Evolutionary conservation across 2,888 invertebrate species (phyloP).

Genomic region (Sinhomidia bicolor): DNA sequence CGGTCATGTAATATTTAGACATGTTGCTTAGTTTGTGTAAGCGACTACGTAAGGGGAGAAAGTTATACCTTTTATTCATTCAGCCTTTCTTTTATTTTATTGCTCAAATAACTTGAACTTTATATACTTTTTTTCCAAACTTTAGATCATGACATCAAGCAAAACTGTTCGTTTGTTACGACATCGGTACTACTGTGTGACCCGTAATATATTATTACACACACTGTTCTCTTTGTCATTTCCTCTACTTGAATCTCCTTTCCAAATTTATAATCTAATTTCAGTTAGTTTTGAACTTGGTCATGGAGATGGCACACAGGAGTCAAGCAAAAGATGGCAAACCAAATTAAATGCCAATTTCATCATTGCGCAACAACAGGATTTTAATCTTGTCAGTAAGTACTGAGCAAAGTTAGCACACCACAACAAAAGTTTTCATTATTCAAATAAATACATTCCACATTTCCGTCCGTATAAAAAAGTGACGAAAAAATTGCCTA

Average conservation of each 20-base stretch:
- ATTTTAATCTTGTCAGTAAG: not conserved
- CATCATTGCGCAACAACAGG: too few relatives aligned
- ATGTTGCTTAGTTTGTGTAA: not conserved
- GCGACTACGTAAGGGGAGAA: too few relatives aligned
- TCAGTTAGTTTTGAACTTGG: not conserved
- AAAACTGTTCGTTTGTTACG: slow-evolving; percentile 4
- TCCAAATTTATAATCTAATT: not conserved
- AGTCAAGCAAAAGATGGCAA: not conserved
- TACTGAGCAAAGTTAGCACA: not conserved
- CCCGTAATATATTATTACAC: not conserved
- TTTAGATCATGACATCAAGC: slow-evolving; percentile 28
- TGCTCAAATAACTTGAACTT: slow-evolving; percentile 38
- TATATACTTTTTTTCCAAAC: not conserved
- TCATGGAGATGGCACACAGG: not conserved
- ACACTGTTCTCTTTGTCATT: not conserved
- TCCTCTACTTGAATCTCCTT: not conserved
- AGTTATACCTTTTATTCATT: not conserved
- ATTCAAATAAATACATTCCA: not conserved
- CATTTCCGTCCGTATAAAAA: not conserved
- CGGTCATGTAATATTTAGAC: not conserved
- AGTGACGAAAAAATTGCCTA: not conserved
- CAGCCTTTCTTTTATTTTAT: not conserved
- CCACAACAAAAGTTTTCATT: too few relatives aligned
- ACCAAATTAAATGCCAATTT: not conserved
- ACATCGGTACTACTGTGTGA: not conserved